Percentiles rank a stretch among this genome's conserved stretches.
Evolutionary conservation across 53 echinoderm and acorn worm genomes (phyloP).

Genomic region (Glandiceps talaboti): DNA sequence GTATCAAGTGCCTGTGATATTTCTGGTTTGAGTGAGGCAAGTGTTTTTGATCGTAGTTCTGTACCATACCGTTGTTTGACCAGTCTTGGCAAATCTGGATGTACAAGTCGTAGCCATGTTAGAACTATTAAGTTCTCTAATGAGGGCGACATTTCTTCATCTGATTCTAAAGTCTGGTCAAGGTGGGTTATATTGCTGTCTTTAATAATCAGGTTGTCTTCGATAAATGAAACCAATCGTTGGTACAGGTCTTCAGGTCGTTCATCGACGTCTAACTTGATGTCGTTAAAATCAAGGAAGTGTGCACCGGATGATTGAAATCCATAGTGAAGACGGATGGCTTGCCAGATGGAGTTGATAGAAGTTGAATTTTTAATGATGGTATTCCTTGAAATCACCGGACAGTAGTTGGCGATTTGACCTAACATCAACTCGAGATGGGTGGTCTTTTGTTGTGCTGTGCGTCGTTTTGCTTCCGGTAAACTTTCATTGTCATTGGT

Average conservation of each 20-base stretch:
- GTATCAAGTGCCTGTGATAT: constrained; percentile 64
- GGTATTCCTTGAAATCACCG: no score
- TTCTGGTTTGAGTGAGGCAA: constrained; percentile 42
- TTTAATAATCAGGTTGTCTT: constrained; percentile 12
- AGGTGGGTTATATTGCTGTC: no score
- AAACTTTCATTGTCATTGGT: constrained; percentile 4
- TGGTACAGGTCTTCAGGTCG: constrained; percentile 29
- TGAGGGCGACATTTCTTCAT: constrained; percentile 24
- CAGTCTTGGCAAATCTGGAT: constrained; percentile 18
- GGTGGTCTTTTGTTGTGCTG: constrained; percentile 17
- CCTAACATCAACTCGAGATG: constrained; percentile 26
- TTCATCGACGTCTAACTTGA: constrained; percentile 10
- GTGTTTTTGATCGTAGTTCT: constrained; percentile 35
- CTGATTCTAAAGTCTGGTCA: no score
- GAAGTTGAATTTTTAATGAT: constrained; percentile 12
- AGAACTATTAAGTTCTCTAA: constrained; percentile 36
- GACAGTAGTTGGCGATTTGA: no score
- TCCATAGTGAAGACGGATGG: constrained; percentile 14
- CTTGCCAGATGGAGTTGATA: constrained; percentile 12
- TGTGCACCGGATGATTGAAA: constrained; percentile 19
- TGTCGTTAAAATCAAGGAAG: constrained; percentile 22
- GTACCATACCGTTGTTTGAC: constrained; percentile 44
- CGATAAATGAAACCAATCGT: constrained; percentile 16
- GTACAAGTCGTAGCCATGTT: constrained; percentile 27
- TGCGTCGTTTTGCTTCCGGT: constrained; percentile 1